Evolutionary conservation across 2,113 vertebrate species (phyloP).

Genomic region (Rhea pennata): DNA sequence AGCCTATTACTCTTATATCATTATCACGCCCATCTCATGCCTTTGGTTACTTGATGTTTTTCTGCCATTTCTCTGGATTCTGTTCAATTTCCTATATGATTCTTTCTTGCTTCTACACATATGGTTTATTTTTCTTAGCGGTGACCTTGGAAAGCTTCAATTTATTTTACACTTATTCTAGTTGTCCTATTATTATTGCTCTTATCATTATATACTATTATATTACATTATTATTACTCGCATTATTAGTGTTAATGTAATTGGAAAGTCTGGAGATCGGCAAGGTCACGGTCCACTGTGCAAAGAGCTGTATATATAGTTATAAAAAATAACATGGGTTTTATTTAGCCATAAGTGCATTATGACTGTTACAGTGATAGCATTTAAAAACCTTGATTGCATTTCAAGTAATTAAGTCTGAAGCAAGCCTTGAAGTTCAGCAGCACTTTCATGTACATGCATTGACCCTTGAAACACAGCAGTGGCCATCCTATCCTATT

Average conservation of each 20-base stretch:
- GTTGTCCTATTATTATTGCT: background rate
- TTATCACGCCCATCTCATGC: background rate
- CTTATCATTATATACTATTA: background rate
- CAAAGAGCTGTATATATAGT: background rate
- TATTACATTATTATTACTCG: background rate
- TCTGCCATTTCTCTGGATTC: background rate
- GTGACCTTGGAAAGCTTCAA: background rate
- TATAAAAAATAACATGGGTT: background rate
- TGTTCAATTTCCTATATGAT: background rate
- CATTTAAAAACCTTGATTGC: background rate
- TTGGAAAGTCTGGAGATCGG: background rate
- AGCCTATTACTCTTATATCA: background rate
- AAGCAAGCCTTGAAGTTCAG: background rate
- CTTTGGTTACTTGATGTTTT: background rate
- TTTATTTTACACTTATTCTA: background rate
- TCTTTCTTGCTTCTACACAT: background rate
- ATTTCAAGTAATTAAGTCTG: background rate
- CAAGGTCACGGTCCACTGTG: background rate
- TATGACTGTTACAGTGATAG: background rate
- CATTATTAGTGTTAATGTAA: background rate
- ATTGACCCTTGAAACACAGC: background rate
- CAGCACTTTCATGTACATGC: background rate
- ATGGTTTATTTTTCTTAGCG: background rate
- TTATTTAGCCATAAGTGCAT: background rate
- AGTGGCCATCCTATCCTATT: background rate